phyloP scores from a whole-genome alignment of 2,113 vertebrate species.

The Dasyprocta punctata region DNA sequence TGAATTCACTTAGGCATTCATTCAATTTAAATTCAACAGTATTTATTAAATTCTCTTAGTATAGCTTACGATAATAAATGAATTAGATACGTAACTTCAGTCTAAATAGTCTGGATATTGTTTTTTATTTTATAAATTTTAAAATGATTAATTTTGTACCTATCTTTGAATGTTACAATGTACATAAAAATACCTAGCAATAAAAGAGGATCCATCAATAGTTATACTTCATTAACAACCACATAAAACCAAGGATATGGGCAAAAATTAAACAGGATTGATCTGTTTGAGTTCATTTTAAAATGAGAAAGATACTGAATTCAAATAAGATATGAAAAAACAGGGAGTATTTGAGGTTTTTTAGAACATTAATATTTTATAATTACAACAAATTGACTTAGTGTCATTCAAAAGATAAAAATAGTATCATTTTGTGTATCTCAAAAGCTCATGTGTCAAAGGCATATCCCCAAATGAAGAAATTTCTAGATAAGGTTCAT shows the following conservation, averaged over 20 bases:
- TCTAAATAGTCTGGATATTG: neutral
- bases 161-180: neutral
- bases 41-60: neutral
- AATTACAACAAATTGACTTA: neutral
- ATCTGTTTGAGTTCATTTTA: neutral
- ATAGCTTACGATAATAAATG: neutral
- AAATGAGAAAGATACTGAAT: conserved; percentile 3
- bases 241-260: neutral
- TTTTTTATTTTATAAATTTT: neutral
- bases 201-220: neutral
- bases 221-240: neutral
- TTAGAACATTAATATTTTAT: neutral
- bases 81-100: neutral
- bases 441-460: neutral
- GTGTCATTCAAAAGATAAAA: neutral
- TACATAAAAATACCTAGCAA: neutral
- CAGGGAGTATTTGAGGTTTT: neutral
- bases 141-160: neutral
- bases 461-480: neutral
- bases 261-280: neutral
- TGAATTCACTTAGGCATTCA: neutral
- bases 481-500: neutral
- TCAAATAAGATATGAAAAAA: neutral
- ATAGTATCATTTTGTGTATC: neutral
- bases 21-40: neutral